These are phyloP conservation scores for Saxidomus purpurata DNA, from an alignment of 1,140 invertebrate species.

Conservation along the genomic window DNA sequence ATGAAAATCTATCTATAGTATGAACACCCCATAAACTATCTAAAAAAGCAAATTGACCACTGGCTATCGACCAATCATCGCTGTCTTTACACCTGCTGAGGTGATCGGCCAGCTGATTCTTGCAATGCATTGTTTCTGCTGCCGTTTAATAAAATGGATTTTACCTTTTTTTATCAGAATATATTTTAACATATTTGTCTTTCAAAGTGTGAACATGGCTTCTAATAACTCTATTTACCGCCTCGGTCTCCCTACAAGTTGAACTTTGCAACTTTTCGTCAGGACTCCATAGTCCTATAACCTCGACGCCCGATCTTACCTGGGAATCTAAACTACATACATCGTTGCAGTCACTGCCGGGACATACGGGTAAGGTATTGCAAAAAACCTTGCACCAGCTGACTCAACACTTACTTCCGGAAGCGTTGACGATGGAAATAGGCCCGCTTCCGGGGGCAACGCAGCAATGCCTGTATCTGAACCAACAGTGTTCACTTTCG, in stretches of 20 bases:
- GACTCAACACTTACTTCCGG: no score
- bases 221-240: neutral
- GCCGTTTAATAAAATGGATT: neutral
- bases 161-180: constrained; percentile 23
- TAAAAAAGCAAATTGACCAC: neutral
- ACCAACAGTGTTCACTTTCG: no score
- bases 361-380: no score
- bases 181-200: neutral
- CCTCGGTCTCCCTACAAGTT: neutral
- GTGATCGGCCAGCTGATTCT: constrained; percentile 15
- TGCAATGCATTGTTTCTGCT: neutral
- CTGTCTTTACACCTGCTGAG: constrained; percentile 22
- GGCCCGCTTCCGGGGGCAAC: no score
- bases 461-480: no score
- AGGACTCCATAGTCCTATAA: neutral
- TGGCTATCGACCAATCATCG: constrained; percentile 45
- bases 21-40: constrained; percentile 28
- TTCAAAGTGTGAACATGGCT: neutral
- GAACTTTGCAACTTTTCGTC: neutral
- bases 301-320: neutral
- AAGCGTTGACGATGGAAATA: no score
- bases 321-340: no score
- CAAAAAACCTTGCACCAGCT: no score
- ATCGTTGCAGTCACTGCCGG: no score
- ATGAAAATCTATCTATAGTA: constrained; percentile 35